A percentile compares a stretch with the other conserved stretches of the same genome.
These are phyloP conservation scores for Pycnonotus jocosus DNA, from an alignment of 2,113 vertebrate genomes.

Conservation along the genomic window DNA sequence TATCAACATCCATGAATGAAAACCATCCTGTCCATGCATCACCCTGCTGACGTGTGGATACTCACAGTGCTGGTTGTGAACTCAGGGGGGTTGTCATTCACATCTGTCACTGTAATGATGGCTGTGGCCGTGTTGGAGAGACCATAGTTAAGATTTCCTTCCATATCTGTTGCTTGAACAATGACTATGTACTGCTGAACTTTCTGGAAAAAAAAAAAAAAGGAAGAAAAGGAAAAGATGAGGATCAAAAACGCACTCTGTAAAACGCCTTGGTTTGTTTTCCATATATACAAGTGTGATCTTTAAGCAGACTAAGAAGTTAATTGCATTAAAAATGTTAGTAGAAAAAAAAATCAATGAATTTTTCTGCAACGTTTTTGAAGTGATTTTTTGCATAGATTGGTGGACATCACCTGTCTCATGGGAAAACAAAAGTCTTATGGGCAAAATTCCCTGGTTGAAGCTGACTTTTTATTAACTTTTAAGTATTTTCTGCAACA, in stretches of 20 bases:
- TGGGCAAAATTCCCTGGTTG: neutral
- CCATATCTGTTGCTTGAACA: conserved; percentile 96
- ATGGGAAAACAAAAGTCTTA: neutral
- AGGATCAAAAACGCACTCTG: neutral
- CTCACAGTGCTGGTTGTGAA: conserved; percentile 91
- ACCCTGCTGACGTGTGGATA: neutral
- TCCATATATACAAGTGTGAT: rapidly evolving
- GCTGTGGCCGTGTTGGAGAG: conserved; percentile 96
- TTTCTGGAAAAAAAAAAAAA: conserved; percentile 73
- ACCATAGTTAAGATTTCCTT: conserved; percentile 94
- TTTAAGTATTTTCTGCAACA: neutral
- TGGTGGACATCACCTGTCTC: neutral
- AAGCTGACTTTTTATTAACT: neutral
- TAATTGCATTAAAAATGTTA: neutral
- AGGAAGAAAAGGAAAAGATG: neutral
- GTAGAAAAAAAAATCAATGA: neutral
- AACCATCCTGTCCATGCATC: neutral
- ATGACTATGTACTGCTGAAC: conserved; percentile 95
- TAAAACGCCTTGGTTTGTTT: neutral
- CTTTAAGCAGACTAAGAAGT: neutral
- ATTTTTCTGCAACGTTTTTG: neutral
- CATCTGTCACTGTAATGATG: conserved; percentile 89
- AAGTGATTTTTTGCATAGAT: neutral
- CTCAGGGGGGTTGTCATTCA: conserved; percentile 95
- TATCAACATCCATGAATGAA: neutral